Conservation (phyloP, 2,888 invertebrate genomes). For the Drosophila anomelani region DNA sequence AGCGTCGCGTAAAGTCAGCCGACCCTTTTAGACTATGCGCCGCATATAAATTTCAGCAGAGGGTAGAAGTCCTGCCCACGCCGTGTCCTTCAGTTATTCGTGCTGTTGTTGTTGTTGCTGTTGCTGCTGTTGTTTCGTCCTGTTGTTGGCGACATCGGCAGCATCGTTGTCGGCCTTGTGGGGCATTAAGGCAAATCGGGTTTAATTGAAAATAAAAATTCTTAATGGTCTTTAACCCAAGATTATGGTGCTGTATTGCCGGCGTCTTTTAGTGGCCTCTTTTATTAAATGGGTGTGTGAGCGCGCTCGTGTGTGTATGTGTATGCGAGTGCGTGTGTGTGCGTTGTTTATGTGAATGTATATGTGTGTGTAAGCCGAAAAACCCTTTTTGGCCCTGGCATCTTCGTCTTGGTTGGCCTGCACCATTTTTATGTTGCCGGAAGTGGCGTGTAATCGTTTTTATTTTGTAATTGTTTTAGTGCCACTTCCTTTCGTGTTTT, state of each 20-base stretch:
- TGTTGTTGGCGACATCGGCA: conserved; percentile 56
- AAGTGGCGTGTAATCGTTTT: conserved; percentile 80
- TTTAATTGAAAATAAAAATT: conserved; percentile 83
- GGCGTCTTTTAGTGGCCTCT: conserved; percentile 75
- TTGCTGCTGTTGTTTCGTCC: conserved; percentile 18
- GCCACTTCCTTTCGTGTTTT: conserved; percentile 81
- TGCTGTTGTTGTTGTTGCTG: conserved; percentile 15
- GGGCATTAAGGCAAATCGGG: conserved; percentile 81
- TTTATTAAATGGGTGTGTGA: conserved; percentile 64
- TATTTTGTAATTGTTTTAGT: conserved; percentile 81
- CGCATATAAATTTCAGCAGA: conserved; percentile 73
- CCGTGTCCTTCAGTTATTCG: conserved; percentile 46
- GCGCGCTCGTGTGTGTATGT: conserved; percentile 30
- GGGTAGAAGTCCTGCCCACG: conserved; percentile 46
- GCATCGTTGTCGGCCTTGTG: conserved; percentile 78
- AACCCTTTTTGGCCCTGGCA: conserved; percentile 43
- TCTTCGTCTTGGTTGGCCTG: conserved; percentile 53
- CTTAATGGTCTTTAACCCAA: conserved; percentile 82
- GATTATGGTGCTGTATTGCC: conserved; percentile 77
- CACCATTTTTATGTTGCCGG: conserved; percentile 80
- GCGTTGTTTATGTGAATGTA: conserved; percentile 5
- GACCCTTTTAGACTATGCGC: conserved; percentile 79
- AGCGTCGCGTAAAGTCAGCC: conserved; percentile 74
- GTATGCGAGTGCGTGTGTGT: conserved; percentile 14
- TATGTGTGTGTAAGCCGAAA: conserved; percentile 23